These are phyloP conservation scores for Capromys pilorides DNA, from an alignment of 2,797 vertebrate species.

Conservation along the genomic window DNA sequence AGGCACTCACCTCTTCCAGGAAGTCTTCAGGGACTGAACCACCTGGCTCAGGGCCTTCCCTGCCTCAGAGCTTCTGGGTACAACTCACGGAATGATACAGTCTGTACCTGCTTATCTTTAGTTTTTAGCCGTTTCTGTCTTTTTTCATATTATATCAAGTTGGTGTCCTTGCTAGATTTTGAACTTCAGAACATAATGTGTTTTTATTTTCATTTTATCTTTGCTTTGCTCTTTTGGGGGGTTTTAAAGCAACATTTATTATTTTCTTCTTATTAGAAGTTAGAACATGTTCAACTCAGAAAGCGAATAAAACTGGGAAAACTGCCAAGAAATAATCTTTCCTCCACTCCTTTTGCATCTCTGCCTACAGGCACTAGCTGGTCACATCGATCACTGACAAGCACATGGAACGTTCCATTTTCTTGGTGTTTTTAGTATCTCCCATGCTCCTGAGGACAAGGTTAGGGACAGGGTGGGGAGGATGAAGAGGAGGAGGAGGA, in stretches of 20 bases:
- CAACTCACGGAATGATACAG: background rate
- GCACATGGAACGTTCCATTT: background rate
- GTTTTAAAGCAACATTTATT: background rate
- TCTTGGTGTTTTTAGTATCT: background rate
- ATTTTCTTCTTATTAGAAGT: slow-evolving; percentile 48
- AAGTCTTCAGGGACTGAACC: slow-evolving; percentile 31
- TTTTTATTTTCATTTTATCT: background rate
- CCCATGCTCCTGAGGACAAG: background rate
- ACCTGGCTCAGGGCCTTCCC: background rate
- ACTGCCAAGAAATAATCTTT: background rate
- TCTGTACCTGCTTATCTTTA: background rate
- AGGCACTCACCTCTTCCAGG: slow-evolving; percentile 73
- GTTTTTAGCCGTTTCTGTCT: background rate
- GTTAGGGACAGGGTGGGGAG: background rate
- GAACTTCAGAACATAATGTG: background rate
- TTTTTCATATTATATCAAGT: background rate
- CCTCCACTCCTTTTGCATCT: slow-evolving; percentile 5
- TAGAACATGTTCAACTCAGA: slow-evolving; percentile 40
- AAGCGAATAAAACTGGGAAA: slow-evolving; percentile 29
- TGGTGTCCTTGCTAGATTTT: slow-evolving; percentile 9
- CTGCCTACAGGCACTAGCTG: background rate
- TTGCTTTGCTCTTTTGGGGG: background rate
- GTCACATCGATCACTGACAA: background rate
- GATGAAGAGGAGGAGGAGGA: accelerated
- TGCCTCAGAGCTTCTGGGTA: background rate